A percentile compares a stretch with the other conserved stretches of the same genome.
These are phyloP conservation scores for Heteromyza rotundicornis DNA, from an alignment of 2,888 invertebrate species.

Conservation along the genomic window DNA sequence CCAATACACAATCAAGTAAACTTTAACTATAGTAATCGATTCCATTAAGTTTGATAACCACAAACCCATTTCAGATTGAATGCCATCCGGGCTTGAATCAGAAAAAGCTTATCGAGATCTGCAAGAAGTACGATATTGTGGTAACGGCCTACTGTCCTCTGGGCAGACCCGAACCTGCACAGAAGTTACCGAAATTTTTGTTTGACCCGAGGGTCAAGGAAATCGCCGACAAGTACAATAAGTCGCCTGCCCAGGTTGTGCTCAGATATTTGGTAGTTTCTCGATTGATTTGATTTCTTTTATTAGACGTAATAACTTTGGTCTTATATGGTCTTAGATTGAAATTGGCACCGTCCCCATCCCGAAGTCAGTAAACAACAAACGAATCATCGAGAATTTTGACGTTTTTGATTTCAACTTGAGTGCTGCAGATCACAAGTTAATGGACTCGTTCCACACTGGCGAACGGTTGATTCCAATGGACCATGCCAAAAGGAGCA, in stretches of 20 bases:
- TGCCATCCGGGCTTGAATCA: constrained; percentile 72
- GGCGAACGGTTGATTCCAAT: constrained; percentile 55
- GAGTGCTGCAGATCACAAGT: constrained; percentile 64
- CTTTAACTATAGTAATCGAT: neutral
- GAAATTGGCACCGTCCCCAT: constrained; percentile 66
- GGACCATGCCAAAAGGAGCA: constrained; percentile 54
- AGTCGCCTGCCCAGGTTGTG: constrained; percentile 74
- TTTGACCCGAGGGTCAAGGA: constrained; percentile 63
- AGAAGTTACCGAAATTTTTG: constrained; percentile 70
- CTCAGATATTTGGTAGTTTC: constrained; percentile 64
- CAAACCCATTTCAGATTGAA: constrained; percentile 59
- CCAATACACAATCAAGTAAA: constrained; percentile 69
- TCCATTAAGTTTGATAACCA: constrained; percentile 45
- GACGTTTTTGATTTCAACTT: constrained; percentile 68
- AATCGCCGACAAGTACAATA: constrained; percentile 72
- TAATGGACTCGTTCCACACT: constrained; percentile 65
- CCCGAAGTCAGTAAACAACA: constrained; percentile 67
- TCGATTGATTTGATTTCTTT: neutral
- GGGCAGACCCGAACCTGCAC: constrained; percentile 76
- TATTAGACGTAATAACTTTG: neutral
- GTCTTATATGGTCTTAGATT: constrained; percentile 61
- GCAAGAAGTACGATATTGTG: constrained; percentile 69
- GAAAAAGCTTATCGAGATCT: constrained; percentile 70
- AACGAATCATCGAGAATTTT: constrained; percentile 66
- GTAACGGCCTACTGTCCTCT: constrained; percentile 82